Percentiles rank a stretch among this genome's conserved stretches.
phyloP scores from a whole-genome alignment of 2,113 vertebrate species.

The Nannospalax galili region DNA sequence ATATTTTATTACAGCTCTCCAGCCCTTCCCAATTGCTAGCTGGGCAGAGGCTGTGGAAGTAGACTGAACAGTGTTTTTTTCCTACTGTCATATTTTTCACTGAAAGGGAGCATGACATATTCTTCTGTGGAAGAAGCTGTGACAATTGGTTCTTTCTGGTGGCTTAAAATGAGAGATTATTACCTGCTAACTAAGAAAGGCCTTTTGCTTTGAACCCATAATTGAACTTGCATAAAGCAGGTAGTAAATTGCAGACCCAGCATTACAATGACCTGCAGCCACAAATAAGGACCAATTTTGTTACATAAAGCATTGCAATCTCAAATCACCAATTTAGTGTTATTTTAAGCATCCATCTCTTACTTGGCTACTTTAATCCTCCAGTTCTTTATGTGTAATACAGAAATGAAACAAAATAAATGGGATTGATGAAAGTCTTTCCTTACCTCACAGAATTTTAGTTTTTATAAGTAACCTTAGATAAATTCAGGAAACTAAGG shows the following conservation, averaged over 20 bases:
- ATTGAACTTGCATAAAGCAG: neutral
- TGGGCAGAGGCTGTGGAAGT: neutral
- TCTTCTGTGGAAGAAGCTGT: slow-evolving; percentile 53
- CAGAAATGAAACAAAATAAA: slow-evolving; percentile 19
- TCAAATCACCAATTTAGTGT: neutral
- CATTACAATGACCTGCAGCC: neutral
- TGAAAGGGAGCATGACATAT: neutral
- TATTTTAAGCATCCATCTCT: slow-evolving; percentile 3
- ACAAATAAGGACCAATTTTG: slow-evolving; percentile 26
- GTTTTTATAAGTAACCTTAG: slow-evolving; percentile 39
- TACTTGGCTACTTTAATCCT: slow-evolving; percentile 42
- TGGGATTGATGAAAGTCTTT: slow-evolving; percentile 36
- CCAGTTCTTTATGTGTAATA: slow-evolving; percentile 27
- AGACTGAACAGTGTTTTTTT: slow-evolving; percentile 25
- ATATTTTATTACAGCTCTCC: neutral
- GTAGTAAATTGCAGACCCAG: neutral
- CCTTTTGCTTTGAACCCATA: slow-evolving; percentile 3
- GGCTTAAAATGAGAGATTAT: slow-evolving; percentile 29
- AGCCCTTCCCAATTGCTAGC: neutral
- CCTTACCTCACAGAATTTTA: slow-evolving; percentile 28
- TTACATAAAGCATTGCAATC: neutral
- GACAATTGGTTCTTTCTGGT: slow-evolving; percentile 25
- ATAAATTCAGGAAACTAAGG: slow-evolving; percentile 22
- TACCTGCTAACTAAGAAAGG: slow-evolving; percentile 28
- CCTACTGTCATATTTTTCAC: slow-evolving; percentile 36